A percentile compares a stretch with the other conserved stretches of the same genome.
Evolutionary conservation across 2,797 vertebrate genomes (phyloP).

Genomic region (Acestrorhynchus altus): DNA sequence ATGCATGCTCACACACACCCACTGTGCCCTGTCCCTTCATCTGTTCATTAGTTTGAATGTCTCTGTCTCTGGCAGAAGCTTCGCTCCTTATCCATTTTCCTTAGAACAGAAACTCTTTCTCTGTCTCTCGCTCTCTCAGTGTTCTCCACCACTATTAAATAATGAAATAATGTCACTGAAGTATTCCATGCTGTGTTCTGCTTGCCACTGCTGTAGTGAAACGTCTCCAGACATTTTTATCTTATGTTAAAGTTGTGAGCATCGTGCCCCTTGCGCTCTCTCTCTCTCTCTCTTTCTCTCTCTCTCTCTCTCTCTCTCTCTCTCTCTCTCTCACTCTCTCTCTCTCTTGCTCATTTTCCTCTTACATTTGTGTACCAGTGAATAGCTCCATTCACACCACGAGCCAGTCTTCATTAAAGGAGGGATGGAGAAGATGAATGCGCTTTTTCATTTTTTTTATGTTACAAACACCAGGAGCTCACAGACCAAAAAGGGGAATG

Average conservation of each 20-base stretch:
- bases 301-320: slow-evolving; percentile 6
- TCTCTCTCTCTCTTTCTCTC: background rate
- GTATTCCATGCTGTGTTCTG: background rate
- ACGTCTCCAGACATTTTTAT: background rate
- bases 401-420: background rate
- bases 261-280: background rate
- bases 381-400: background rate
- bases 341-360: background rate
- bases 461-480: background rate
- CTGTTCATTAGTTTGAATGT: slow-evolving; percentile 43
- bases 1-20: slow-evolving; percentile 27
- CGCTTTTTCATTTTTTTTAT: background rate
- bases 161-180: background rate
- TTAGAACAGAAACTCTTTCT: background rate
- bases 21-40: slow-evolving; percentile 46
- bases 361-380: background rate
- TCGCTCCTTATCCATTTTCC: background rate
- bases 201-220: background rate
- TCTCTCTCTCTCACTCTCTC: background rate
- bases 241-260: background rate
- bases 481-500: background rate
- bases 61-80: background rate
- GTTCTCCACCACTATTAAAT: background rate
- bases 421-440: slow-evolving; percentile 4
- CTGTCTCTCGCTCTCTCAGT: background rate